These are phyloP conservation scores for Aleiodes alternator DNA, from an alignment of 2,888 invertebrate species.

Conservation along the genomic window DNA sequence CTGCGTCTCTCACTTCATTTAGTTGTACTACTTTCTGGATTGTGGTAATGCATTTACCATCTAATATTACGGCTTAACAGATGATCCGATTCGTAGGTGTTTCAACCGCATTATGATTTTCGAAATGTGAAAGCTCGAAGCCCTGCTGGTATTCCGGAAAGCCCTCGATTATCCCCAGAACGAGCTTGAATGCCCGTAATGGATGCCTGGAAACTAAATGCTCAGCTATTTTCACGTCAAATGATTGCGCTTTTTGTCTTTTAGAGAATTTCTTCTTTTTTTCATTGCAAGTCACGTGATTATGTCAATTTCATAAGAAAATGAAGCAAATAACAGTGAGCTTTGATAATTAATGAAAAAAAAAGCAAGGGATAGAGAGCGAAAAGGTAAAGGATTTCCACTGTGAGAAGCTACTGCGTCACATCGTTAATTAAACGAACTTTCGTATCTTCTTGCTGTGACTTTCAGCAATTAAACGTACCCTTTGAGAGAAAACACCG, in stretches of 20 bases:
- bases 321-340: neutral
- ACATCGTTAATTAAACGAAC: slow-evolving; percentile 72
- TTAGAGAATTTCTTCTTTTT: neutral
- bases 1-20: neutral
- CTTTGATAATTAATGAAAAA: slow-evolving; percentile 8
- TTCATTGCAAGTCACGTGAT: neutral
- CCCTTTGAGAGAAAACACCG: slow-evolving; percentile 65
- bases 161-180: slow-evolving; percentile 20
- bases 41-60: neutral
- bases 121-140: slow-evolving; percentile 8
- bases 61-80: slow-evolving; percentile 3
- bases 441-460: slow-evolving; percentile 62
- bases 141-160: slow-evolving; percentile 8
- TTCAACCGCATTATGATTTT: slow-evolving; percentile 9
- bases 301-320: neutral
- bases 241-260: neutral
- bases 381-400: slow-evolving; percentile 44
- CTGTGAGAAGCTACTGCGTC: slow-evolving; percentile 50
- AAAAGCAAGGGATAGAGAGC: slow-evolving; percentile 18
- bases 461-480: slow-evolving; percentile 65
- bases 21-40: slow-evolving; percentile 5
- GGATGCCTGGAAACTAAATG: slow-evolving; percentile 10
- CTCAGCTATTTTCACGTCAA: slow-evolving; percentile 8
- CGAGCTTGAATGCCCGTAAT: slow-evolving; percentile 2
- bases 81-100: slow-evolving; percentile 21